Conservation (phyloP, 2,888 invertebrate genomes). For the Azorinus chamasolen region DNA sequence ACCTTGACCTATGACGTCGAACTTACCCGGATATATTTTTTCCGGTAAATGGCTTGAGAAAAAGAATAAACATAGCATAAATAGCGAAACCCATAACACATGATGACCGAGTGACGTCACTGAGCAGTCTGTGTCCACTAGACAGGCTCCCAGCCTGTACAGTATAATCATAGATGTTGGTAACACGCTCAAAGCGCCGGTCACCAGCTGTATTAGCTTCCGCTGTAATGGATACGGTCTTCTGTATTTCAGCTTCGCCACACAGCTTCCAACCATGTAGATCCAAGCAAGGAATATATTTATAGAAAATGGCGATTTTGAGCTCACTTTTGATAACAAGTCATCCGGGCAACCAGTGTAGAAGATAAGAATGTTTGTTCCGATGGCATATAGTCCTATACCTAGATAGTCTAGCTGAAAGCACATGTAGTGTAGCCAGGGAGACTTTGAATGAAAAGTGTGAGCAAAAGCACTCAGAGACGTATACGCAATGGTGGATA, state of each 20-base stretch:
- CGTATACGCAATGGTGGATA: constrained; percentile 60
- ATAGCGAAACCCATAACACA: constrained; percentile 49
- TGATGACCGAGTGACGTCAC: constrained; percentile 68
- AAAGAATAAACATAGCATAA: constrained; percentile 67
- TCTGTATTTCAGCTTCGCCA: constrained; percentile 68
- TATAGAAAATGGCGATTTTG: constrained; percentile 35
- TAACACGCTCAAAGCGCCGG: constrained; percentile 52
- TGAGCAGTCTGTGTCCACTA: constrained; percentile 39
- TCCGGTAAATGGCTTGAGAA: constrained; percentile 75
- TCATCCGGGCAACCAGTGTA: constrained; percentile 60
- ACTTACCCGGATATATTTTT: constrained; percentile 67
- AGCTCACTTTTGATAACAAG: constrained; percentile 16
- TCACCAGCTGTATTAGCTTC: constrained; percentile 69
- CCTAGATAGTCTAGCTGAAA: constrained; percentile 78
- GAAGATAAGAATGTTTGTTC: constrained; percentile 67
- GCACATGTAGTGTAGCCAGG: constrained; percentile 72
- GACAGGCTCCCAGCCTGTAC: constrained; percentile 62
- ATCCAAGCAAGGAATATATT: constrained; percentile 67
- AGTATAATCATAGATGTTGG: constrained; percentile 57
- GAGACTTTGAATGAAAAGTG: constrained; percentile 75
- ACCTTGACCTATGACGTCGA: constrained; percentile 73
- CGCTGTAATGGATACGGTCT: constrained; percentile 67
- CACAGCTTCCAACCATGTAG: constrained; percentile 62
- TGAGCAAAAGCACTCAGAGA: constrained; percentile 72
- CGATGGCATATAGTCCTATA: constrained; percentile 72